Conservation (phyloP, 1,140 invertebrate species). For the Chlorops oryzae region DNA sequence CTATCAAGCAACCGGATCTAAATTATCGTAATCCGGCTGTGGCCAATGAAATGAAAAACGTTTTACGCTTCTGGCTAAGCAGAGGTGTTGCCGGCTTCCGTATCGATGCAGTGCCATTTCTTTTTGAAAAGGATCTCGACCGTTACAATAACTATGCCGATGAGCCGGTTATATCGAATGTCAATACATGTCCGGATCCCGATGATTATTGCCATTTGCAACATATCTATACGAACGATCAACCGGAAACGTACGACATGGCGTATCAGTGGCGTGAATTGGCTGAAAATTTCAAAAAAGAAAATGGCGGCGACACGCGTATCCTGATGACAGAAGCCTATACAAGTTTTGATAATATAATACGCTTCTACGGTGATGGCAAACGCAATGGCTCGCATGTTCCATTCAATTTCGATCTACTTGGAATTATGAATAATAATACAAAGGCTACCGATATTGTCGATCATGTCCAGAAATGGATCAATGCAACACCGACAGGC, state of each 20-base stretch:
- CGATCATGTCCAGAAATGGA: conserved; percentile 52
- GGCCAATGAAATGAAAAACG: conserved; percentile 55
- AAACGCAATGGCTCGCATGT: conserved; percentile 55
- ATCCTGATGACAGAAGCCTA: conserved; percentile 61
- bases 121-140: conserved; percentile 53
- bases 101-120: conserved; percentile 56
- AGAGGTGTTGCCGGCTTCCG: conserved; percentile 67
- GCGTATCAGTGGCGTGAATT: conserved; percentile 56
- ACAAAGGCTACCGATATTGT: conserved; percentile 54
- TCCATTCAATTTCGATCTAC: conserved; percentile 61
- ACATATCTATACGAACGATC: conserved; percentile 60
- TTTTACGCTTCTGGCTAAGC: conserved; percentile 65
- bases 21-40: conserved; percentile 59
- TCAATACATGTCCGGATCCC: conserved; percentile 23
- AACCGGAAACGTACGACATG: conserved; percentile 56
- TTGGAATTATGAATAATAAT: conserved; percentile 51
- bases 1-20: conserved; percentile 60
- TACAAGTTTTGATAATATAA: conserved; percentile 51
- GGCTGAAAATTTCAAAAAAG: conserved; percentile 52
- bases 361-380: conserved; percentile 58
- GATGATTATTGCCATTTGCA: conserved; percentile 54
- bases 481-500: conserved; percentile 51
- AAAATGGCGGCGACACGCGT: conserved; percentile 50
- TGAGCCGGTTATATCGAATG: conserved; percentile 52
- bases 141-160: conserved; percentile 53